Evolutionary conservation across 2,888 invertebrate species (phyloP), one percentile per base, ranked within the genome.

Genomic region (Philopedon plagiatum): DNA sequence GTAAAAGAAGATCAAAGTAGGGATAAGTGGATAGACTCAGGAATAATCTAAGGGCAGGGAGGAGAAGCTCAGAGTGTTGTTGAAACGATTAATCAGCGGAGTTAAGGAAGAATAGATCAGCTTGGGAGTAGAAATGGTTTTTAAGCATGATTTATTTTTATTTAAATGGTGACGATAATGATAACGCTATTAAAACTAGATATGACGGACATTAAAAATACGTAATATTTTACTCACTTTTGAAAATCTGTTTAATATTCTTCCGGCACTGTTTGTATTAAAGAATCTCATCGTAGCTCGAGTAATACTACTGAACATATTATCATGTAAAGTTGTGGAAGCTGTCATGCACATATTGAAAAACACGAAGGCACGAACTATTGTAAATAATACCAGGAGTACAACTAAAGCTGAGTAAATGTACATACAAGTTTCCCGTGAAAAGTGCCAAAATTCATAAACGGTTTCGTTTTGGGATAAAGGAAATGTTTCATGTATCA

Each of bases 181-280:
- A n/a, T n/a, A n/a, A n/a, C n/a, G n/a, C n/a, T n/a, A n/a, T n/a
- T n/a, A n/a, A n/a, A n/a, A n/a, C n/a, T n/a, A n/a, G n/a, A n/a
- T n/a, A n/a, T n/a, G n/a, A n/a, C n/a, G n/a, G n/a, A n/a, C n/a
- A n/a, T n/a, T n/a, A n/a, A n/a, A n/a, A n/a, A n/a, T n/a, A n/a
- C n/a, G n/a, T n/a, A n/a, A n/a, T 3, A 34, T 34, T 37, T 26
- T 15, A 41, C 51, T 62, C 60, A 71, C 74, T 46, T 92, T 92
- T 2, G 92, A 90, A 81, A 93, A 92, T 56, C 92, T 85, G 83
- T 92, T 92, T 58, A 92, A 84, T 70, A 92, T 89, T 41, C 88
- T 84, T 11, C 89, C 89, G 0, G 88, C 86, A 7, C 90, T 90
- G 80, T 92, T 92, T 1, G 87, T 88, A 78, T 92, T 91, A 83